Evolutionary conservation across 30 jellyfish, hydroid and myxozoan genomes (phyloP), one percentile per base, ranked within the genome.

Genomic region (Pelagia noctiluca): DNA sequence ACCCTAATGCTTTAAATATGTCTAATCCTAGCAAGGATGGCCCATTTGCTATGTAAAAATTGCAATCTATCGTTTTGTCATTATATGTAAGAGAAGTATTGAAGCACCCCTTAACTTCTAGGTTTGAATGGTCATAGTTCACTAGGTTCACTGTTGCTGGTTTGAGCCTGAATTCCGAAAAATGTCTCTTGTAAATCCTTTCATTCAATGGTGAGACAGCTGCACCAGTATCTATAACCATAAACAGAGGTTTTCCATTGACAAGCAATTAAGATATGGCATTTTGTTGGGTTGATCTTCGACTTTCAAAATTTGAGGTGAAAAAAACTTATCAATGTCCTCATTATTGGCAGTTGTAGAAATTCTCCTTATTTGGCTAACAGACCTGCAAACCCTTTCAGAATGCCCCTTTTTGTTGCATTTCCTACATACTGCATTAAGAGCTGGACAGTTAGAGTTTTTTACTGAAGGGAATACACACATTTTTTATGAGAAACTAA

Each of bases 391-490:
- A 29, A 29, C 76, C 30, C 76, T 63, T 29, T 63, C 76, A 63
- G 30, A 63, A 63, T 54, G 71, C 71, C 71, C 26, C 71, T 21
- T 54, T 54, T 54, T 54, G 24, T 54, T 54, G 10, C 71, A 54
- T 54, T 54, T 54, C 71, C 24, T 54, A 21, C 71, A 54, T 54
- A 54, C 71, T 54, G 71, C 71, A 4, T 54, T 54, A 5, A 54
- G 71, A 21, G 71, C 71, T 54, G 71, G 71, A 54, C 71, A 54
- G 71, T 63, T 63, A 63, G 76, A 49, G 76, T 63, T 63, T 63
- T 63, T 63, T 29, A 49, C 76, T 1, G 75, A 85, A 75, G 92
- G 53, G 16, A 83, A 73, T 72, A 84, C 90, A 11, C n/a, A n/a
- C n/a, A n/a, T n/a, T n/a, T n/a, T n/a, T n/a, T n/a, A n/a, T n/a